Evolutionary conservation across 1,140 invertebrate genomes (phyloP).

Genomic region (Amyelois transitella): DNA sequence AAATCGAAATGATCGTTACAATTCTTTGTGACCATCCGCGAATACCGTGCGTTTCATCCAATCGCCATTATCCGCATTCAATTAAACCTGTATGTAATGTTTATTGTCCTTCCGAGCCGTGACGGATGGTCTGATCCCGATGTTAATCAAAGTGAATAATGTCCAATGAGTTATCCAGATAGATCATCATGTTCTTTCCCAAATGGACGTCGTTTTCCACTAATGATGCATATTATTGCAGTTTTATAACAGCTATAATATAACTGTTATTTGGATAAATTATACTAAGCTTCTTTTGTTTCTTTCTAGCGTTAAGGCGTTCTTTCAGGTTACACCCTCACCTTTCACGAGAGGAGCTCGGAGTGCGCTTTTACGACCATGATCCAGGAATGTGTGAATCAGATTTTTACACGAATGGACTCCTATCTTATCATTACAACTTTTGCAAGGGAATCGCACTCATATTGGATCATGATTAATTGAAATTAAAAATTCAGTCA

Average conservation of each 20-base stretch:
- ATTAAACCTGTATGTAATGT: neutral
- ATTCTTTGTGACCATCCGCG: neutral
- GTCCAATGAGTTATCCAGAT: slow-evolving; percentile 4
- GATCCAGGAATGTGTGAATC: too few relatives aligned
- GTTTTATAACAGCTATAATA: neutral
- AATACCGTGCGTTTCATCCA: neutral
- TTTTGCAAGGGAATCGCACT: too few relatives aligned
- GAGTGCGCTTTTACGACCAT: too few relatives aligned
- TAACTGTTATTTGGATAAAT: neutral
- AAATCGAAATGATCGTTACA: too few relatives aligned
- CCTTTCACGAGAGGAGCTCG: too few relatives aligned
- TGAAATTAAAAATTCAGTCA: too few relatives aligned
- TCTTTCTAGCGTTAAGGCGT: too few relatives aligned
- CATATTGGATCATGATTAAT: too few relatives aligned
- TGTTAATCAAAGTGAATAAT: slow-evolving; percentile 6
- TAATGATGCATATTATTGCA: neutral
- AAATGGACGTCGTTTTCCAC: neutral
- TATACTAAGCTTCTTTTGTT: too few relatives aligned
- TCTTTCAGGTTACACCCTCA: too few relatives aligned
- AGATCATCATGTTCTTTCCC: neutral
- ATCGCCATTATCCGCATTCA: neutral
- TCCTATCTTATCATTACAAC: too few relatives aligned
- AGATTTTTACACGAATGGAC: too few relatives aligned
- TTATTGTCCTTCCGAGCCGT: neutral
- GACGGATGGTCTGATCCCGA: neutral